Percentiles rank a stretch among this genome's conserved stretches.
Conservation (phyloP, 1,140 invertebrate genomes). For the Caenorhabditis inopinata region DNA sequence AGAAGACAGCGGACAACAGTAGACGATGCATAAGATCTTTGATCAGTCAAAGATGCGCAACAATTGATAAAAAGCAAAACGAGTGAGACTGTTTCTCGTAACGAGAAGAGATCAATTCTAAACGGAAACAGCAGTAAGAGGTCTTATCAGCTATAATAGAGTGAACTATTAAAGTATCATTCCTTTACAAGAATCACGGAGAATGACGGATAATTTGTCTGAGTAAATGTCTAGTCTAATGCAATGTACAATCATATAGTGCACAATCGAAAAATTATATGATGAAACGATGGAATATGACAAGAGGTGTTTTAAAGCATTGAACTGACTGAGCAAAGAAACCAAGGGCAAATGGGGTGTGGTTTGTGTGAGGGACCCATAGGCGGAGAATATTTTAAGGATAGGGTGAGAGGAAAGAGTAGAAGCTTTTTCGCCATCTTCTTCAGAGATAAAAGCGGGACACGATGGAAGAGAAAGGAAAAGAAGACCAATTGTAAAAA, state of each 20-base stretch:
- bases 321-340: conserved; percentile 1
- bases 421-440: conserved; percentile 31
- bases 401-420: neutral
- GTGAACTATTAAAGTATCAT: neutral
- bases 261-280: neutral
- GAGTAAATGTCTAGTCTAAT: neutral
- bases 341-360: neutral
- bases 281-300: neutral
- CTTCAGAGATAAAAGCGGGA: conserved; percentile 26
- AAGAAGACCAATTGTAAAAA: conserved; percentile 34
- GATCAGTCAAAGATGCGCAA: conserved; percentile 22
- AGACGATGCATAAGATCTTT: conserved; percentile 31
- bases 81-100: neutral
- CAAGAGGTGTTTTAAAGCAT: neutral
- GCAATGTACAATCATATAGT: neutral
- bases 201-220: too few species aligned
- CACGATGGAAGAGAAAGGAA: conserved; percentile 29
- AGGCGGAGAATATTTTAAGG: conserved; percentile 32
- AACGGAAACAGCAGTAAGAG: neutral
- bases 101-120: conserved; percentile 9
- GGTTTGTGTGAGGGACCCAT: conserved; percentile 28
- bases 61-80: conserved; percentile 10
- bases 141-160: neutral
- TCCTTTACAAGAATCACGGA: neutral
- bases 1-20: neutral